These are phyloP conservation scores for Orchesella flavescens DNA, from an alignment of 2,888 invertebrate genomes.

Conservation along the genomic window DNA sequence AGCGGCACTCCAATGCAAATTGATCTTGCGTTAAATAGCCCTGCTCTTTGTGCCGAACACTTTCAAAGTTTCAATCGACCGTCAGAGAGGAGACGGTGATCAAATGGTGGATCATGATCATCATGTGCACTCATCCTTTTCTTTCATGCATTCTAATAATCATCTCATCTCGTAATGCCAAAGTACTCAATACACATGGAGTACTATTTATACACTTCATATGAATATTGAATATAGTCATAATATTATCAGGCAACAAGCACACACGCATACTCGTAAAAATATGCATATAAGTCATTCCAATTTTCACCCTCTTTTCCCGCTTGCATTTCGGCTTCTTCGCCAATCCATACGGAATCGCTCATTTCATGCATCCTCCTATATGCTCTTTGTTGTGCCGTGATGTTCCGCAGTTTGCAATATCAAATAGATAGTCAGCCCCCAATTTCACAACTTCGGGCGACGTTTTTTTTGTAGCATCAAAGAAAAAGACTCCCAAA, in stretches of 20 bases:
- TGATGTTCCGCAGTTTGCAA: too few relatives aligned
- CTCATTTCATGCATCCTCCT: conserved; percentile 47
- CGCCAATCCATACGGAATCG: conserved; percentile 35
- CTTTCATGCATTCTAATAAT: conserved; percentile 35
- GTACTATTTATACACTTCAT: not conserved
- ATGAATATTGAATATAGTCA: not conserved
- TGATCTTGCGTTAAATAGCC: conserved; percentile 71
- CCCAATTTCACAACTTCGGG: conserved; percentile 50
- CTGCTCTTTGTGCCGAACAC: conserved; percentile 64
- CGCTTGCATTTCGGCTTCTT: conserved; percentile 6
- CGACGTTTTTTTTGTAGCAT: conserved; percentile 47
- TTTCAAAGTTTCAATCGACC: conserved; percentile 64
- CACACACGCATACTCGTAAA: conserved; percentile 1
- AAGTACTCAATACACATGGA: not conserved
- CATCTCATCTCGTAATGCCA: conserved; percentile 24
- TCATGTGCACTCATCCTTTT: conserved; percentile 50
- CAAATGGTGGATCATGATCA: conserved; percentile 57
- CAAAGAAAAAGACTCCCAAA: conserved; percentile 55
- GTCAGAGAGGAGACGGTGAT: conserved; percentile 44
- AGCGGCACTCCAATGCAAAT: conserved; percentile 70
- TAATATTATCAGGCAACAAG: not conserved
- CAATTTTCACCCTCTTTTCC: conserved; percentile 47
- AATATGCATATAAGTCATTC: conserved; percentile 4
- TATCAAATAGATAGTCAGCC: conserved; percentile 29
- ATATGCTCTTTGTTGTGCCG: not conserved